Percentiles rank a stretch among this genome's conserved stretches.
phyloP scores from a whole-genome alignment of 2,797 vertebrate genomes.

The Chlorospingus semifuscus region DNA sequence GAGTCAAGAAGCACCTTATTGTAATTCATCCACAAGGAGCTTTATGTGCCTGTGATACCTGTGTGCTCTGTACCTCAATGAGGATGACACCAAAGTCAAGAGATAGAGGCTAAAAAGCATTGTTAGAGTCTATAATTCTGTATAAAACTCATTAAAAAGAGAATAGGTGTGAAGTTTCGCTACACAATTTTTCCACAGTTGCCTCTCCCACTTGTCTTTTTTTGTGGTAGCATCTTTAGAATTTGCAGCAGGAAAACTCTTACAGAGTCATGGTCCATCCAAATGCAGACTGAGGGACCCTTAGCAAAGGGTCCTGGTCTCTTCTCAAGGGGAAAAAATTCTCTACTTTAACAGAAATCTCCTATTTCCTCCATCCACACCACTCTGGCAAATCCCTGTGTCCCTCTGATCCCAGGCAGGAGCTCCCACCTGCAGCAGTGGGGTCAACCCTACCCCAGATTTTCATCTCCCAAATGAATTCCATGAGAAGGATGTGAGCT shows the following conservation, averaged over 20 bases:
- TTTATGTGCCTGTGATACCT: accelerated
- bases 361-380: not conserved
- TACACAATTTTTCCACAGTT: not conserved
- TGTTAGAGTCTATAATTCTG: not conserved
- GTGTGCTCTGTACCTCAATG: not conserved
- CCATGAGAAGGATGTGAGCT: not conserved
- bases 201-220: not conserved
- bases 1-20: not conserved
- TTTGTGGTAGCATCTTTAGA: no score
- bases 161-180: not conserved
- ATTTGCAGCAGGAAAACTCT: not conserved
- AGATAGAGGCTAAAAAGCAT: not conserved
- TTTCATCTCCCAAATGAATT: not conserved
- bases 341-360: not conserved
- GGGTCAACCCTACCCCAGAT: not conserved
- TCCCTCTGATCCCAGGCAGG: not conserved
- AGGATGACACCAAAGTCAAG: not conserved
- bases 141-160: not conserved
- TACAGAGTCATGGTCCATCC: no score
- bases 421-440: not conserved
- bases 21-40: not conserved
- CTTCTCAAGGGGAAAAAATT: not conserved
- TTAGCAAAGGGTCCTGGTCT: not conserved
- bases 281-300: not conserved
- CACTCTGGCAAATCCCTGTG: accelerated